These are phyloP conservation scores for Creontiades dilutus DNA, from an alignment of 2,888 invertebrate species.

Conservation along the genomic window DNA sequence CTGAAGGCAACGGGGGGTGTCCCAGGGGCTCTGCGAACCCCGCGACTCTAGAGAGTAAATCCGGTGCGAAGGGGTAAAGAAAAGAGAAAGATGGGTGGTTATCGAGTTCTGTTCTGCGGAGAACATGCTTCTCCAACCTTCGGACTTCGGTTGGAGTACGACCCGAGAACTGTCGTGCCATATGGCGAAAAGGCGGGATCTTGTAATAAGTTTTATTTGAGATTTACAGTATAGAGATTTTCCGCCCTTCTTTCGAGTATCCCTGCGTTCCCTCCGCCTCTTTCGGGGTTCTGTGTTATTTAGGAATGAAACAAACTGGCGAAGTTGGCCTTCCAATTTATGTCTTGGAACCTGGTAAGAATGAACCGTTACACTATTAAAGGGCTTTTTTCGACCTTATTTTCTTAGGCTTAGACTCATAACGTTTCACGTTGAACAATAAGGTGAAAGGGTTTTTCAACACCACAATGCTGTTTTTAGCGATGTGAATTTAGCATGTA, in stretches of 20 bases:
- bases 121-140: constrained; percentile 28
- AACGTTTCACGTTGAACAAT: no score
- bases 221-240: constrained; percentile 51
- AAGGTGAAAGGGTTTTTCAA: no score
- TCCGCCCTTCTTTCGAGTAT: constrained; percentile 1
- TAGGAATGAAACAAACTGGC: background rate
- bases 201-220: constrained; percentile 57
- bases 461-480: no score
- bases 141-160: constrained; percentile 5
- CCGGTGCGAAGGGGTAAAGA: background rate
- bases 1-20: background rate
- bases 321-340: background rate
- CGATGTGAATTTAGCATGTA: no score
- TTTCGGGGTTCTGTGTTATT: background rate
- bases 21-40: background rate
- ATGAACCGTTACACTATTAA: background rate
- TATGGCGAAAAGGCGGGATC: constrained; percentile 62
- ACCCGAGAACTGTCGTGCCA: constrained; percentile 60
- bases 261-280: background rate
- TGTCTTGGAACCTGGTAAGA: background rate
- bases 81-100: constrained; percentile 36
- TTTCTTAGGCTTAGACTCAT: no score
- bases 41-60: background rate
- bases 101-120: constrained; percentile 36
- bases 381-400: no score